Evolutionary conservation across 2,888 invertebrate genomes (phyloP).

Genomic region (Euclidia mi): DNA sequence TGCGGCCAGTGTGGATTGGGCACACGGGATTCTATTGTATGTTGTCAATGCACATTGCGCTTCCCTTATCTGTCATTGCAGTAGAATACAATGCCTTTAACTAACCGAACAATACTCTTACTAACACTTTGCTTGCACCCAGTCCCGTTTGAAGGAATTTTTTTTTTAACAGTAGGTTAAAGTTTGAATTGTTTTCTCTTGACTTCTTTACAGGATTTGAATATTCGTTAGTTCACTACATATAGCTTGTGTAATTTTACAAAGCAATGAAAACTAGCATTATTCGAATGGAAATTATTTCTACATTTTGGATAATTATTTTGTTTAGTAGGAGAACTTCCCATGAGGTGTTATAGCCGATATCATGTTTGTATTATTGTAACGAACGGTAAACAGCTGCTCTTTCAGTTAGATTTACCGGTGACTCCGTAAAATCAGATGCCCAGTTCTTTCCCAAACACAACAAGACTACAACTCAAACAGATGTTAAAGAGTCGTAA

Average conservation of each 20-base stretch:
- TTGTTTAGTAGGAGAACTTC: no score
- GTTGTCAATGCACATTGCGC: constrained; percentile 75
- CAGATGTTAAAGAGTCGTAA: constrained; percentile 61
- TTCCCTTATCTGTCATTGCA: constrained; percentile 85
- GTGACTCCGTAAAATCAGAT: constrained; percentile 17
- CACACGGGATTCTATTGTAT: constrained; percentile 73
- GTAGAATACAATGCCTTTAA: constrained; percentile 76
- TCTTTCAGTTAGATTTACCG: constrained; percentile 1
- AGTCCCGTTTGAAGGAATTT: constrained; percentile 53
- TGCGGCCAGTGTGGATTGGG: constrained; percentile 58
- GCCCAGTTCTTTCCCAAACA: constrained; percentile 25
- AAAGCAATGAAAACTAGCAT: no score
- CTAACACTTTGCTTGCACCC: constrained; percentile 70
- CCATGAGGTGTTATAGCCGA: no score
- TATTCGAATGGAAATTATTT: no score
- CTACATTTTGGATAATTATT: no score
- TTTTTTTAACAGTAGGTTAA: constrained; percentile 39
- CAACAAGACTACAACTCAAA: constrained; percentile 48
- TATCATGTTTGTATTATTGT: no score
- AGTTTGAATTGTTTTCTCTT: no score
- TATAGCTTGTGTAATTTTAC: no score
- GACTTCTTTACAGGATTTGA: no score
- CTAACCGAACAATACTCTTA: constrained; percentile 75
- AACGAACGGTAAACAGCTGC: constrained; percentile 8
- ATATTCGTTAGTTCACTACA: no score